Evolutionary conservation across 2,113 vertebrate species (phyloP).

Genomic region (Ctenodactylus gundi): DNA sequence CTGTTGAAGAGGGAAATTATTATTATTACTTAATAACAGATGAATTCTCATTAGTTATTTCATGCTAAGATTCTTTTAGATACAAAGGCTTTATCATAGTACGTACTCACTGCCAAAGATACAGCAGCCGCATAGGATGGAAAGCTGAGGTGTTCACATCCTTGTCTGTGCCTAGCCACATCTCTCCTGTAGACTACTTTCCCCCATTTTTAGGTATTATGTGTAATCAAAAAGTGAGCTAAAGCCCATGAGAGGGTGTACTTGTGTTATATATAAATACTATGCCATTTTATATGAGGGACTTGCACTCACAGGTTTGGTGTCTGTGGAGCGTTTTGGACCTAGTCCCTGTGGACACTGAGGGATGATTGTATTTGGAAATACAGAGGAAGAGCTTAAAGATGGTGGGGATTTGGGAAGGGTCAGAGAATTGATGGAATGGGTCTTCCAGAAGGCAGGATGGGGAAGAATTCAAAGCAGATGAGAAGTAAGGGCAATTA

Average conservation of each 20-base stretch:
- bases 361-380: not conserved
- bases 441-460: not conserved
- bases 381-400: not conserved
- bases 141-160: too few species aligned
- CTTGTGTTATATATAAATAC: not conserved
- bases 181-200: too few species aligned
- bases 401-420: not conserved
- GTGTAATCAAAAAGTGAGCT: not conserved
- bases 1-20: not conserved
- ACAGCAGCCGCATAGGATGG: too few species aligned
- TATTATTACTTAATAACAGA: too few species aligned
- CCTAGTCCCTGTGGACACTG: not conserved
- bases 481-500: not conserved
- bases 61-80: too few species aligned
- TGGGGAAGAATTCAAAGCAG: not conserved
- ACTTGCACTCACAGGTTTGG: not conserved
- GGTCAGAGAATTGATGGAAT: not conserved
- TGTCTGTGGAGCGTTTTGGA: not conserved
- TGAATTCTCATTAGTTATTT: too few species aligned
- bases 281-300: not conserved
- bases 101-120: too few species aligned
- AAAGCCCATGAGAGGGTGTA: not conserved
- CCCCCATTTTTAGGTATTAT: too few species aligned
- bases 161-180: too few species aligned
- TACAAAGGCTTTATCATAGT: too few species aligned